Conservation (phyloP, 2,888 invertebrate genomes). For the Peribatodes rhomboidaria region DNA sequence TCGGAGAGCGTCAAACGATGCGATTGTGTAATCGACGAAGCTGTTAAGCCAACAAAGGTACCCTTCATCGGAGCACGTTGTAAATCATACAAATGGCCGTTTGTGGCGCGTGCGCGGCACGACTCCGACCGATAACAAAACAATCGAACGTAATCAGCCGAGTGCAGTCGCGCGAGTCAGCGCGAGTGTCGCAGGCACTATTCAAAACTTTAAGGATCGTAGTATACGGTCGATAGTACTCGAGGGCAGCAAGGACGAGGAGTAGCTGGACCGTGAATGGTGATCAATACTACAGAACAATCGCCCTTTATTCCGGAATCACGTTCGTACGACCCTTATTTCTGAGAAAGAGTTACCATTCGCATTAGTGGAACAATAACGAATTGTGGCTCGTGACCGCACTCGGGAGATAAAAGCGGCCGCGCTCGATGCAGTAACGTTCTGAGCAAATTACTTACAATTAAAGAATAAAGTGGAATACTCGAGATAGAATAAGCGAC, state of each 20-base stretch:
- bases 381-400: constrained; percentile 54
- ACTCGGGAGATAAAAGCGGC: constrained; percentile 47
- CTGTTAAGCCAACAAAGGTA: constrained; percentile 76
- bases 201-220: constrained; percentile 52
- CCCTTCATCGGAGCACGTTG: constrained; percentile 71
- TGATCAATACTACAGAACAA: constrained; percentile 68
- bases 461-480: constrained; percentile 34
- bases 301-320: constrained; percentile 67
- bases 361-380: constrained; percentile 38
- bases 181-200: constrained; percentile 50
- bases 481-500: constrained; percentile 20
- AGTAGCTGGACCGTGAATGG: constrained; percentile 56
- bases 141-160: constrained; percentile 55
- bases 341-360: constrained; percentile 53
- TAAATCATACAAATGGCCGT: constrained; percentile 80
- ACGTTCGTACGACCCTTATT: constrained; percentile 60
- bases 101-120: constrained; percentile 79
- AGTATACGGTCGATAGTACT: constrained; percentile 52
- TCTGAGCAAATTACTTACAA: constrained; percentile 32
- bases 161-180: constrained; percentile 52
- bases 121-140: constrained; percentile 65
- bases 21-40: constrained; percentile 74
- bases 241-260: constrained; percentile 38
- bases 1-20: constrained; percentile 70
- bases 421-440: constrained; percentile 18